Percentiles rank a stretch among this genome's conserved stretches.
Conservation (phyloP, 2,797 vertebrate species). For the Anguilla marmorata region DNA sequence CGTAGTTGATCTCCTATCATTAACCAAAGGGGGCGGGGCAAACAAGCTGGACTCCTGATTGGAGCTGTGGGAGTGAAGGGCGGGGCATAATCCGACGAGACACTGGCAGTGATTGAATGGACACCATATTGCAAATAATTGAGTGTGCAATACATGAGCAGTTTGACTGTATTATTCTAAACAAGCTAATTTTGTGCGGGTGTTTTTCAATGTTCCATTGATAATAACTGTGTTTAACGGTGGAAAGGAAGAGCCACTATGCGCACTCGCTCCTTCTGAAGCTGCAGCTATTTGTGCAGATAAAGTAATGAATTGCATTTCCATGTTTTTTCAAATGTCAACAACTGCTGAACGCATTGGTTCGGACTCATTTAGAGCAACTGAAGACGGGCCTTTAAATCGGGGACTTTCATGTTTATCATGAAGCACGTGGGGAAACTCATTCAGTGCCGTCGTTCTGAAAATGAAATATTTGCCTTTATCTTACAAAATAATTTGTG, state of each 20-base stretch:
- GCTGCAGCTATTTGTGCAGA: not conserved
- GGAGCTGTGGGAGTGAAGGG: not conserved
- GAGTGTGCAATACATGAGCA: not conserved
- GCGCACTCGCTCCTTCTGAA: not conserved
- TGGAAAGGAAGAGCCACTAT: not conserved
- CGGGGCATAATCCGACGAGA: not conserved
- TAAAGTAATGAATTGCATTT: not conserved
- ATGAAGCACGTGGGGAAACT: not conserved
- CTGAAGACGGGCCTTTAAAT: not conserved
- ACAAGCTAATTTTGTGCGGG: not conserved
- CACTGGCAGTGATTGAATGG: not conserved
- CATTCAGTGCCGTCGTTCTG: not conserved
- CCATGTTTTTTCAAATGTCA: not conserved
- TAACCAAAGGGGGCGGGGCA: not conserved
- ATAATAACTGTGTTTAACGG: not conserved
- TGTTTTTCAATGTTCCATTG: not conserved
- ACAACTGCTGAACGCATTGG: not conserved
- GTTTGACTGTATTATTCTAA: not conserved
- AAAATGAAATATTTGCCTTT: not conserved
- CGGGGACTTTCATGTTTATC: not conserved
- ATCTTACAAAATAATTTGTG: not conserved
- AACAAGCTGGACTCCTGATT: not conserved
- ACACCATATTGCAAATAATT: not conserved
- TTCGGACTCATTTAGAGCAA: not conserved
- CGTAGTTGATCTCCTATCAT: not conserved